Evolutionary conservation across 2,797 vertebrate genomes (phyloP).

Genomic region (Parotocinclus haroldoi): DNA sequence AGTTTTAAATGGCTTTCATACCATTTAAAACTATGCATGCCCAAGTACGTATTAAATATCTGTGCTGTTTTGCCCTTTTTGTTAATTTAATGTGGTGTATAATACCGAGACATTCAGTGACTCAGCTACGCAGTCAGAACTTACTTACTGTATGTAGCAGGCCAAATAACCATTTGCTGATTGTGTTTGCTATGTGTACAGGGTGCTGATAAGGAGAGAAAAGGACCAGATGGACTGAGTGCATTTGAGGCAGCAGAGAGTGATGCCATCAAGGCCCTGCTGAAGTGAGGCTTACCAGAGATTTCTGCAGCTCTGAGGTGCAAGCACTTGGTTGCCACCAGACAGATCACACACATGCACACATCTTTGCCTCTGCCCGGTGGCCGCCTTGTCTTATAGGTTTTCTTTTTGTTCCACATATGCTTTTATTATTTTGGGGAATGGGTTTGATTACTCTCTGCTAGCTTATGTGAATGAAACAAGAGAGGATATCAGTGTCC

Average conservation of each 20-base stretch:
- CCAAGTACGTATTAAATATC: no score
- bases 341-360: constrained; percentile 39
- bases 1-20: no score
- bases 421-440: constrained; percentile 22
- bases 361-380: constrained; percentile 33
- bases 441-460: constrained; percentile 47
- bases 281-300: constrained; percentile 62
- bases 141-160: no score
- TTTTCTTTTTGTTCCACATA: constrained; percentile 54
- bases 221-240: constrained; percentile 59
- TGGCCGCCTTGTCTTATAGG: constrained; percentile 65
- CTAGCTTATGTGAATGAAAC: constrained; percentile 57
- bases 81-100: no score
- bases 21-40: no score
- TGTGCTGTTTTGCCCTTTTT: no score
- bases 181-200: constrained; percentile 47
- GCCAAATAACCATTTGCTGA: neutral
- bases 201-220: constrained; percentile 71
- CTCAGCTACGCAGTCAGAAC: no score
- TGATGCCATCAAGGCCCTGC: constrained; percentile 65
- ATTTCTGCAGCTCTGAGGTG: constrained; percentile 35
- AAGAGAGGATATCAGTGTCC: constrained; percentile 43
- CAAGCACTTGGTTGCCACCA: constrained; percentile 54
- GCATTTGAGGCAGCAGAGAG: constrained; percentile 57
- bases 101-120: no score